A percentile compares a stretch with the other conserved stretches of the same genome.
These are phyloP conservation scores for Leuciscus waleckii DNA, from an alignment of 2,797 vertebrate genomes.

Conservation along the genomic window DNA sequence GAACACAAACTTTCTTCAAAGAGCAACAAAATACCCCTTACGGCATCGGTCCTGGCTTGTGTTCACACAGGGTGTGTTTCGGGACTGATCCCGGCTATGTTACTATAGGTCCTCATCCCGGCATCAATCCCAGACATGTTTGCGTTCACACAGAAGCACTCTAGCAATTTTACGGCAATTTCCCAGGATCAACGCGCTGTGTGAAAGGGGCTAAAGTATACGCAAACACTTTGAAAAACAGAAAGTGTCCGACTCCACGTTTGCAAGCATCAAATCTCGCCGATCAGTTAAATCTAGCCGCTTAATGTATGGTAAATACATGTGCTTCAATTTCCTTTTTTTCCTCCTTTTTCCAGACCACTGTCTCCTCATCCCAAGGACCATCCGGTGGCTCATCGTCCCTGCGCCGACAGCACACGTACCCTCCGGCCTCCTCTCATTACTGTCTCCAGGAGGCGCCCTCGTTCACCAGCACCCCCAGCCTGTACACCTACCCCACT, in stretches of 20 bases:
- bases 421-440: slow-evolving; percentile 88
- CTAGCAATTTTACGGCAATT: no score
- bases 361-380: slow-evolving; percentile 88
- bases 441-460: slow-evolving; percentile 92
- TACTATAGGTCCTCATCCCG: no score
- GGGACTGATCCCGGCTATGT: no score
- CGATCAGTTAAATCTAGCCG: background rate
- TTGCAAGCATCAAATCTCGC: background rate
- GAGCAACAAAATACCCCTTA: no score
- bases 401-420: slow-evolving; percentile 89
- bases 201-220: background rate
- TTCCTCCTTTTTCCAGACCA: background rate
- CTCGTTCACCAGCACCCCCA: slow-evolving; percentile 81
- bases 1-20: no score
- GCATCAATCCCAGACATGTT: no score
- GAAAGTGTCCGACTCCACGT: background rate
- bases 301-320: background rate
- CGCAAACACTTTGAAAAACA: background rate
- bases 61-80: no score
- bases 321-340: background rate
- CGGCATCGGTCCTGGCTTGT: no score
- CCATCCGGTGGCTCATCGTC: slow-evolving; percentile 71
- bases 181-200: no score
- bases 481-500: slow-evolving; percentile 90
- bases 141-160: no score